Percentiles rank a stretch among this genome's conserved stretches.
Conservation (phyloP, 2,113 vertebrate genomes). For the Aegotheles bennettii region DNA sequence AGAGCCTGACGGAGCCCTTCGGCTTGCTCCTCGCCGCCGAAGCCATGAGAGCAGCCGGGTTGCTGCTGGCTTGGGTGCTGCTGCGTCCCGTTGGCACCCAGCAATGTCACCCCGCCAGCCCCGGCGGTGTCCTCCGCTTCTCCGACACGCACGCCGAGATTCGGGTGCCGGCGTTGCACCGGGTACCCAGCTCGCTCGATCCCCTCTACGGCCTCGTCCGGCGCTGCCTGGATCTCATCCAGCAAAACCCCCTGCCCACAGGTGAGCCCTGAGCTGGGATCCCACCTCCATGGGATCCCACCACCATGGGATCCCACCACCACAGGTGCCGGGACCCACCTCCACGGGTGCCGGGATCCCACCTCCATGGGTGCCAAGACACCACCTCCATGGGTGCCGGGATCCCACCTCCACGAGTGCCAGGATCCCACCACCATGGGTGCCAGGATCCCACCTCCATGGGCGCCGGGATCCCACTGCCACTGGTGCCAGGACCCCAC, state of each 20-base stretch:
- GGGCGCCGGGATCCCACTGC: too few relatives aligned
- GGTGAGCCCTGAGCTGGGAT: slow-evolving; percentile 41
- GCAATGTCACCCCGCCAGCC: slow-evolving; percentile 7
- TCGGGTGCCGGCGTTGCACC: slow-evolving; percentile 45
- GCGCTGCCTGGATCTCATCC: slow-evolving; percentile 69
- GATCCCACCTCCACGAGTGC: background rate
- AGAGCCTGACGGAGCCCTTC: background rate
- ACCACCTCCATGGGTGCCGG: rapidly evolving
- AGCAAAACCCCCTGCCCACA: slow-evolving; percentile 74
- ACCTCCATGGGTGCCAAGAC: rapidly evolving
- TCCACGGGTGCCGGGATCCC: too few relatives aligned
- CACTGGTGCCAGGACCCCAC: rapidly evolving
- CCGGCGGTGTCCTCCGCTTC: slow-evolving; percentile 27
- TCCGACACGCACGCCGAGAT: slow-evolving; percentile 24
- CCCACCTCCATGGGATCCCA: background rate
- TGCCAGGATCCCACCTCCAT: too few relatives aligned
- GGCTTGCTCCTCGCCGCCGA: background rate
- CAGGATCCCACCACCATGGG: rapidly evolving
- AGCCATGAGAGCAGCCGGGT: background rate
- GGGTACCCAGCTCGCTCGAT: slow-evolving; percentile 52
- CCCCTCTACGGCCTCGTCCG: slow-evolving; percentile 68
- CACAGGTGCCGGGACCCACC: too few relatives aligned
- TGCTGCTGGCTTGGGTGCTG: background rate
- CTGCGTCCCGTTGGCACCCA: background rate
- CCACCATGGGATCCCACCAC: too few relatives aligned